A percentile compares a stretch with the other conserved stretches of the same genome.
phyloP scores from a whole-genome alignment of 2,113 vertebrate genomes.

The Numenius arquata region DNA sequence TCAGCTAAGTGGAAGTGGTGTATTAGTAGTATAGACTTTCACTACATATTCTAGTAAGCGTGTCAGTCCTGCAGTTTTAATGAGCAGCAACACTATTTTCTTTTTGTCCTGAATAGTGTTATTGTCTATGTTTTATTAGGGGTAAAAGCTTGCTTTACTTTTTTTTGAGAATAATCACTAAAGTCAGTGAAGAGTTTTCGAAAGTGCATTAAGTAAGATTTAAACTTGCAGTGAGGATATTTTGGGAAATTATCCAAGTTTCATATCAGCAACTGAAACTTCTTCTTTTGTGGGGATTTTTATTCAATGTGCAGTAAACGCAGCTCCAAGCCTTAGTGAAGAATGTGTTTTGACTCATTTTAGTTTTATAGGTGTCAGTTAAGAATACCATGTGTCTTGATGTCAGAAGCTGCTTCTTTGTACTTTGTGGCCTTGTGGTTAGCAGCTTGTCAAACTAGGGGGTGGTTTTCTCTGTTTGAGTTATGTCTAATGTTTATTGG shows the following conservation, averaged over 20 bases:
- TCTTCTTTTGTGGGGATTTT: background rate
- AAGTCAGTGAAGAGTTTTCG: background rate
- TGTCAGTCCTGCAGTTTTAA: background rate
- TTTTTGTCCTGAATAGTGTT: background rate
- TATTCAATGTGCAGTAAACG: background rate
- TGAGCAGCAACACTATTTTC: background rate
- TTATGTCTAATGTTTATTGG: slow-evolving; percentile 36
- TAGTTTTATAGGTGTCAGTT: slow-evolving; percentile 53
- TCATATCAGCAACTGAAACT: background rate
- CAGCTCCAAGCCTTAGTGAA: background rate
- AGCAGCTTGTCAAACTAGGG: slow-evolving; percentile 31
- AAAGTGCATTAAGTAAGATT: background rate
- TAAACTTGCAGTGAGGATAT: background rate
- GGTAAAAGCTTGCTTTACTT: background rate
- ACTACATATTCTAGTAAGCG: background rate
- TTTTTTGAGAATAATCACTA: background rate
- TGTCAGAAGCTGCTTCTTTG: slow-evolving; percentile 47
- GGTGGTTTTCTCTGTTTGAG: slow-evolving; percentile 24
- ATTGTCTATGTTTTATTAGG: background rate
- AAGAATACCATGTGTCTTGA: background rate
- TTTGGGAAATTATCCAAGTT: background rate
- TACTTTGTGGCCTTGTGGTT: background rate
- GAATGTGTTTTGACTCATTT: slow-evolving; percentile 31
- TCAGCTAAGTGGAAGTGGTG: background rate
- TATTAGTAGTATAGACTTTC: background rate